Evolutionary conservation across 1,140 invertebrate genomes (phyloP).

Genomic region (Idris sp.): DNA sequence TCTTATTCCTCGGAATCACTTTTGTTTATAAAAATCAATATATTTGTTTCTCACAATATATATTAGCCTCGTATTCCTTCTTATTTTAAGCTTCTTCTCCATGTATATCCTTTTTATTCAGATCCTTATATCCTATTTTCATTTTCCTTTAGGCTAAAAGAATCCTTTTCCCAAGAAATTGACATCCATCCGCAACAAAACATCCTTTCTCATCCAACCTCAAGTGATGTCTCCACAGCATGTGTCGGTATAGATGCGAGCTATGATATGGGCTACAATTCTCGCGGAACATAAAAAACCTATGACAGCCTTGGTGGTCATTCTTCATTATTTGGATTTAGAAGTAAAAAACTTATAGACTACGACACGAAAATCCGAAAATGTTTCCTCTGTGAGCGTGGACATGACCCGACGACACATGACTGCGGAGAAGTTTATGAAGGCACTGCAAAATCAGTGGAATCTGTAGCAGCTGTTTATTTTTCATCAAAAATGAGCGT

Average conservation of each 20-base stretch:
- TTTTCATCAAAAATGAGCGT: conserved; percentile 8
- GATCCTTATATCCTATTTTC: neutral
- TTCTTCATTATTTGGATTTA: neutral
- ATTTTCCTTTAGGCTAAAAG: neutral
- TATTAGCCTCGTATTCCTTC: too few species aligned
- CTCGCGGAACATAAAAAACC: neutral
- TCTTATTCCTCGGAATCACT: too few species aligned
- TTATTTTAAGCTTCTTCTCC: neutral
- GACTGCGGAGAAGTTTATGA: conserved; percentile 7
- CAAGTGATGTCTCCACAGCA: neutral
- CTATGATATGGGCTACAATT: neutral
- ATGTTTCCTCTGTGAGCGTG: neutral
- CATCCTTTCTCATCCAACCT: neutral
- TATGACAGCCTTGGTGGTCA: neutral
- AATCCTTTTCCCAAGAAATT: neutral
- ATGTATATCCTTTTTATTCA: neutral
- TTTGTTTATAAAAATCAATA: too few species aligned
- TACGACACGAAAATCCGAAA: neutral
- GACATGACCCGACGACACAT: neutral
- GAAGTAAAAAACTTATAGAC: neutral
- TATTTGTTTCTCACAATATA: too few species aligned
- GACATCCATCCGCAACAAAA: neutral
- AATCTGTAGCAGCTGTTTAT: conserved; percentile 2
- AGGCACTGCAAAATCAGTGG: conserved; percentile 11
- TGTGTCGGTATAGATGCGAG: neutral